phyloP scores from a whole-genome alignment of 2,797 vertebrate genomes.

The Naso thynnoides region DNA sequence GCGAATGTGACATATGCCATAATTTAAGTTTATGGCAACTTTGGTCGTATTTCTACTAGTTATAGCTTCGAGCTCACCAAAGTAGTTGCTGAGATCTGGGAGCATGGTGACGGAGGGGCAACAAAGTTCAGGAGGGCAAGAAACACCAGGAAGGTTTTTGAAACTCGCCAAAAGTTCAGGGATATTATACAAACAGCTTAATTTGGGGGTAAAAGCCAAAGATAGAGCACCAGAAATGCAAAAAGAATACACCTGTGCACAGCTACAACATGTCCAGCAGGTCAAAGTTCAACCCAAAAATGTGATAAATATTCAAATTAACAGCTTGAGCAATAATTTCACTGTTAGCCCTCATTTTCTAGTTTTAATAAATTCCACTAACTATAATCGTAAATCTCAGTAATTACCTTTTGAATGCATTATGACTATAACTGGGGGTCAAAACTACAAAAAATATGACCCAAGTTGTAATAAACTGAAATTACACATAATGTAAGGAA shows the following conservation, averaged over 20 bases:
- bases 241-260: not conserved
- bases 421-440: no score
- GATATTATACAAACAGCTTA: no score
- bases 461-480: not conserved
- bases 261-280: no score
- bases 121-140: not conserved
- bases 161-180: not conserved
- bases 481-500: not conserved
- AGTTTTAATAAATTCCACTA: no score
- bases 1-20: conserved; percentile 3
- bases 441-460: conserved; percentile 12
- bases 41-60: not conserved
- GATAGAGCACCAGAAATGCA: not conserved
- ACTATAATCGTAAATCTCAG: no score
- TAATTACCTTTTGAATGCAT: not conserved
- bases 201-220: no score
- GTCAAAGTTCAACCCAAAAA: no score
- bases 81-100: not conserved
- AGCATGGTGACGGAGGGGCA: not conserved
- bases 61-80: not conserved
- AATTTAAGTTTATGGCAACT: conserved; percentile 5
- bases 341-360: no score
- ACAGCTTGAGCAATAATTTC: no score
- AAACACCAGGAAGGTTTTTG: not conserved
- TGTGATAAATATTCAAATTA: no score